Evolutionary conservation across 2,113 vertebrate species (phyloP), one percentile per base, ranked within the genome.

Genomic region (Tapirus terrestris): DNA sequence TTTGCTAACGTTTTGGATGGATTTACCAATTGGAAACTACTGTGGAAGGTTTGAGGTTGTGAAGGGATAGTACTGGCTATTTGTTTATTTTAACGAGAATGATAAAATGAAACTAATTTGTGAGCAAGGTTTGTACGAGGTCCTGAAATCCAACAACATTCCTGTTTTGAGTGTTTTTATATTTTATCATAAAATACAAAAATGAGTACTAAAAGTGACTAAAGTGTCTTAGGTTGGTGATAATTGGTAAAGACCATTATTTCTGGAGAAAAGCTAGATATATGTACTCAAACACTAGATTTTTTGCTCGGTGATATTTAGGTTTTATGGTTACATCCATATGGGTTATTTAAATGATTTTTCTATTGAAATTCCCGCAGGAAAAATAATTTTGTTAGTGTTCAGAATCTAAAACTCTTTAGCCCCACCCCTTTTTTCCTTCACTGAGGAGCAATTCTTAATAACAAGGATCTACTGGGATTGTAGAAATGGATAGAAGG

Each of bases 1-100:
- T 96, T 83, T 88, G 43, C 61, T 89, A 27, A 92, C 68, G 33
- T 92, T 88, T 80, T 89, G 25, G 65, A 16, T 92, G 25, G 20
- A 70, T 86, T 68, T 92, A 27, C 31, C 70, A 70, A 3, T 89
- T 84, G 82, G 25, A 86, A 80, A 89, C 10, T 85, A 53, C 27
- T 53, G 8, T 89, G 70, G 53, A 68, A 77, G 17, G 3, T 61
- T 68, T 60, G 27, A 87, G 48, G 75, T 94, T 90, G 11, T 81
- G 39, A 87, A 94, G 36, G 43, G 63, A 18, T n/a, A n/a, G 39
- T 60, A 61, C n/a, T 60, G 48, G 23, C 56, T 75, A 4, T 67
- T 63, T 63, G 3, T 27, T 68, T 68, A 60, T 82, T 75, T 94
- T 58, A 88, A 80, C 13, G 51, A 75, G 14, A 82, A 51, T 83